Conservation (phyloP, 64 coral and sea anemone species). For the Pachyseris speciosa region DNA sequence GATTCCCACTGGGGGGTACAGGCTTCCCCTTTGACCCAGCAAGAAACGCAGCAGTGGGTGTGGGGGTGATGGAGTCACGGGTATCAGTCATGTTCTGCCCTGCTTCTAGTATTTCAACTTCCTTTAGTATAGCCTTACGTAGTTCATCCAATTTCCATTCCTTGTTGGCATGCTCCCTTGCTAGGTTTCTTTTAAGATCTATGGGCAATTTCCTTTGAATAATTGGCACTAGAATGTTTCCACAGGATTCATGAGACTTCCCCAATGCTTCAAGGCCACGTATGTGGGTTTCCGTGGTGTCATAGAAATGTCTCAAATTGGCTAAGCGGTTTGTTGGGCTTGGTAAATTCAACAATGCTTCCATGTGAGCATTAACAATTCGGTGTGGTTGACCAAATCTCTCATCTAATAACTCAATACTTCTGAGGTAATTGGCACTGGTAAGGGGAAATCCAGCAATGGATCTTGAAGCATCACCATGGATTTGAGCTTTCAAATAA, state of each 20-base stretch:
- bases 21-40: background rate
- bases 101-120: conserved; percentile 44
- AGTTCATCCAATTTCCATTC: conserved; percentile 50
- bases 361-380: too few species aligned
- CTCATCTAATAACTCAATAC: conserved; percentile 33
- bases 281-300: conserved; percentile 62
- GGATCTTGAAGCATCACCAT: conserved; percentile 39
- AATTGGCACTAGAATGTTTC: conserved; percentile 64
- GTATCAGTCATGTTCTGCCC: background rate
- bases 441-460: conserved; percentile 36
- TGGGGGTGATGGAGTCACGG: background rate
- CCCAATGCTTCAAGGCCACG: conserved; percentile 57
- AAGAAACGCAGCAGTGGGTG: background rate
- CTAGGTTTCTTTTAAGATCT: conserved; percentile 50
- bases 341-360: too few species aligned
- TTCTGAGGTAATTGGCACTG: conserved; percentile 28
- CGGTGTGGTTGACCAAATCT: too few species aligned
- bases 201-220: conserved; percentile 55
- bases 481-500: conserved; percentile 52
- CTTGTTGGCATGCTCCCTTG: conserved; percentile 35
- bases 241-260: conserved; percentile 60
- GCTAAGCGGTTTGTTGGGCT: too few species aligned
- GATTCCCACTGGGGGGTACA: background rate
- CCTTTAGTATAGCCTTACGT: conserved; percentile 11
- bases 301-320: too few species aligned